Base-by-base conservation (phyloP, 2,888 invertebrate species). In the Drosophila tripunctata region DNA sequence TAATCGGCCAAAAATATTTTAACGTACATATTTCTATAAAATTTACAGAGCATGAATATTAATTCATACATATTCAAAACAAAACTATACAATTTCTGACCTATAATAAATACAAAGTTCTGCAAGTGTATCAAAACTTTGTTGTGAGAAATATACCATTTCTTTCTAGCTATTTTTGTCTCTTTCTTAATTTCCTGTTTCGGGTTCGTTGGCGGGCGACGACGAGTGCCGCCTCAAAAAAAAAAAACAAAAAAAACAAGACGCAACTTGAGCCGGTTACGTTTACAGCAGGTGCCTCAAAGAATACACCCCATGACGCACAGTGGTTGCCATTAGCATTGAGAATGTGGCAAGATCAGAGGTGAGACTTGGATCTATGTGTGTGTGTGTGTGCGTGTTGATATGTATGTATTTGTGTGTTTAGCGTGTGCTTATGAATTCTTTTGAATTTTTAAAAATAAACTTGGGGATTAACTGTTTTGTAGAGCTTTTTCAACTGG, bases 381-480 rank as follows among this genome's bases (percentile, higher is more conserved):
- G 14, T 57, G 14, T 21, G 30, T 48, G 4, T 27, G 21, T 47
- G 5, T 27, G 19, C 45, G 15, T 51, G 10, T 52, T 2, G 40
- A 19, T 27, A 24, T 47, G 31, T 24, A 17, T 35, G 24, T 57
- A 30, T 24, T 3, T 41, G 45, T 24, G 12, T 22, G 31, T 14
- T 79, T 80, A 80, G 77, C 84, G 72, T 71, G 81, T 80, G 81
- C 75, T 72, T 75, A 83, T 69, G 66, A 83, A 86, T 81, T 81
- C 81, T 75, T 66, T 83, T 54, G 75, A 81, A 83, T 77, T 64
- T 19, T 44, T 8, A 17, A 36, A 50, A 10, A 4, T 24, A 24
- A 24, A 24, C 24, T 24, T 52, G 17, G 44, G 8, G 38, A 52
- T 57, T 57, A 73, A 62, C 67, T 52, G 55, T 58, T 8, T 19